Conservation (phyloP, 2,797 vertebrate species). For the Rhodeus uyekii region DNA sequence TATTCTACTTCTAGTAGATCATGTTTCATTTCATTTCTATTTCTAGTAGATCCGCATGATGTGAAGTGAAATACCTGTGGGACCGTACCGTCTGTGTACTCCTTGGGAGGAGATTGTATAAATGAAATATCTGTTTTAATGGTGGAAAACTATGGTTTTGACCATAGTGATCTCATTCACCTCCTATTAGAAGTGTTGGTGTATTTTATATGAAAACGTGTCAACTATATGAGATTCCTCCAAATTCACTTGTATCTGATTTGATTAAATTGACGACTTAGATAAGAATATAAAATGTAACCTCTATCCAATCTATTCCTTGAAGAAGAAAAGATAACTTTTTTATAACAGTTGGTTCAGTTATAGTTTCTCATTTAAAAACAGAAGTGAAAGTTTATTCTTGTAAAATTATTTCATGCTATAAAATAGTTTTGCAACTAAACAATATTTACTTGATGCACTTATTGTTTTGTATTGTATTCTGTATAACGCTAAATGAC, state of each 20-base stretch:
- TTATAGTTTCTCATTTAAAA: not conserved
- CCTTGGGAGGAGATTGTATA: not conserved
- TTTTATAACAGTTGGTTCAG: slow-evolving; percentile 16
- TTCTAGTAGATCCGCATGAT: slow-evolving; percentile 15
- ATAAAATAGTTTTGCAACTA: not conserved
- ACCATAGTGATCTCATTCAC: slow-evolving; percentile 19
- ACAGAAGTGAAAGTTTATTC: slow-evolving; percentile 3
- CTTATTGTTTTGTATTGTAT: not conserved
- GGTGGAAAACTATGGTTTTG: slow-evolving; percentile 19
- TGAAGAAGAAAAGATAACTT: not conserved
- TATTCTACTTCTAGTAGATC: slow-evolving; percentile 36
- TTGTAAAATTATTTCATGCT: slow-evolving; percentile 2
- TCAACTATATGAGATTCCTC: slow-evolving; percentile 8
- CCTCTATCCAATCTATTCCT: not conserved
- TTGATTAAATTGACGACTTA: not conserved
- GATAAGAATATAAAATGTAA: slow-evolving; percentile 2
- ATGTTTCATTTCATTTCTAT: slow-evolving; percentile 11
- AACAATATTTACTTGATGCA: not conserved
- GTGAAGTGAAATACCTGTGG: not conserved
- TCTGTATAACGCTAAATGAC: not conserved
- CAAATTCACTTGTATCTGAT: not conserved
- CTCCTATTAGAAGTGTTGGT: slow-evolving; percentile 25
- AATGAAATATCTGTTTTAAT: slow-evolving; percentile 7
- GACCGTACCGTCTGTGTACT: slow-evolving; percentile 14
- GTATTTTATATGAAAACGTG: slow-evolving; percentile 8